These are phyloP conservation scores for Chaenogobius annularis DNA, from an alignment of 2,113 vertebrate genomes.

Conservation along the genomic window DNA sequence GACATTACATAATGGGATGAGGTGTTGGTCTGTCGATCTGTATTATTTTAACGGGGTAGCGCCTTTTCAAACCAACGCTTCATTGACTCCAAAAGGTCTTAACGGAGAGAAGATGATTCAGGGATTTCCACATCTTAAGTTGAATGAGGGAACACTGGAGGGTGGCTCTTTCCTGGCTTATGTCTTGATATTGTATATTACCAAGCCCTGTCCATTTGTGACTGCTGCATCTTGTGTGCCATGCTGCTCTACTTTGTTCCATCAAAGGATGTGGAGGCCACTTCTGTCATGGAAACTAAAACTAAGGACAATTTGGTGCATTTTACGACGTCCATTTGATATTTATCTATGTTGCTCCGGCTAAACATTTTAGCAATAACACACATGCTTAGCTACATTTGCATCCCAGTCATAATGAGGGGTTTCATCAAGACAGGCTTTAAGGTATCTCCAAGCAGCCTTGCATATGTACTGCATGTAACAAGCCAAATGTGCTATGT, in stretches of 20 bases:
- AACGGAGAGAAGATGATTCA: conserved; percentile 22
- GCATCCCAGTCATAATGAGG: conserved; percentile 36
- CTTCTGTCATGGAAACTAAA: conserved; percentile 77
- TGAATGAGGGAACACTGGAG: conserved; percentile 23
- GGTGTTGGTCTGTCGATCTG: conserved; percentile 13
- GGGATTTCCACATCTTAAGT: conserved; percentile 33
- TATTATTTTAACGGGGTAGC: background rate
- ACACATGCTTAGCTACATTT: conserved; percentile 41
- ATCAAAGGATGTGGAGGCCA: conserved; percentile 47
- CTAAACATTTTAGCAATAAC: conserved; percentile 48
- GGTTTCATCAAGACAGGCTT: conserved; percentile 27
- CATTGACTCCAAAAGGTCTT: conserved; percentile 5
- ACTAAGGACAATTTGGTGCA: conserved; percentile 52
- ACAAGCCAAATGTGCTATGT: conserved; percentile 22
- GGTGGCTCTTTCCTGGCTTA: conserved; percentile 54
- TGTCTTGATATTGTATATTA: conserved; percentile 21
- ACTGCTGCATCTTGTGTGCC: conserved; percentile 53
- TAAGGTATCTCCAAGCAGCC: conserved; percentile 34
- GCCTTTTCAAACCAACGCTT: conserved; percentile 7
- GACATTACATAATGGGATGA: conserved; percentile 16
- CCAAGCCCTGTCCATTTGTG: conserved; percentile 30
- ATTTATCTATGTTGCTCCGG: conserved; percentile 61
- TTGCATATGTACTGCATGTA: conserved; percentile 10
- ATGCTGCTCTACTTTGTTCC: conserved; percentile 46
- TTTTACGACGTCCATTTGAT: conserved; percentile 47